These are phyloP conservation scores for Caenorhabditis virilis DNA, from an alignment of 2,888 invertebrate species.

Conservation along the genomic window DNA sequence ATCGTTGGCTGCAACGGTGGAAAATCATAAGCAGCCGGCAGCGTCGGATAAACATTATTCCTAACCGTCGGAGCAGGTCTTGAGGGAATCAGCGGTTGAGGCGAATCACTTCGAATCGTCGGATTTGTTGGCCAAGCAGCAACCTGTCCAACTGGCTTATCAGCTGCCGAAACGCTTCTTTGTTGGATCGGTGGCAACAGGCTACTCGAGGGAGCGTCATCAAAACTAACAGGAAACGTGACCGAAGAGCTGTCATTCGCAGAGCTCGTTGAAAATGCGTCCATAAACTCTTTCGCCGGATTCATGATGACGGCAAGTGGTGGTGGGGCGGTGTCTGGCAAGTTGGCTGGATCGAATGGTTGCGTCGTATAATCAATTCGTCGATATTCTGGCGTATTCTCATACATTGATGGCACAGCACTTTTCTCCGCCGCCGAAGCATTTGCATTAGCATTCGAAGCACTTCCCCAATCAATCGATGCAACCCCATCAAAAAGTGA, in stretches of 20 bases:
- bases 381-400: slow-evolving; percentile 9
- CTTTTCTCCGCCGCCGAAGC: background rate
- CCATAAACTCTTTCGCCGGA: slow-evolving; percentile 5
- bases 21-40: slow-evolving; percentile 1
- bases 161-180: slow-evolving; percentile 24
- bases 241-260: background rate
- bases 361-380: slow-evolving; percentile 16
- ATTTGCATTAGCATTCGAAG: too few species aligned
- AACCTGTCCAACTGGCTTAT: slow-evolving; percentile 16
- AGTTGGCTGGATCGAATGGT: slow-evolving; percentile 13
- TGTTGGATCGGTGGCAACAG: background rate
- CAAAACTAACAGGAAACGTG: slow-evolving; percentile 41
- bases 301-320: slow-evolving; percentile 27
- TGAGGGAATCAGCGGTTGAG: slow-evolving; percentile 46
- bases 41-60: slow-evolving; percentile 12
- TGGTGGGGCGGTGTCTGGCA: slow-evolving; percentile 30
- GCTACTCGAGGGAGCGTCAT: slow-evolving; percentile 16
- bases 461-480: slow-evolving; percentile 30
- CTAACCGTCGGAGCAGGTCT: slow-evolving; percentile 36
- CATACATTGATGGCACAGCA: background rate
- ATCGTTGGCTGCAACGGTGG: slow-evolving; percentile 1
- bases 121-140: slow-evolving; percentile 12
- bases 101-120: slow-evolving; percentile 38
- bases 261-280: background rate
- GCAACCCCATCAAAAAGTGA: slow-evolving; percentile 23